These are phyloP conservation scores for Trinorchestia longiramus DNA, from an alignment of 1,140 invertebrate species.

Conservation along the genomic window DNA sequence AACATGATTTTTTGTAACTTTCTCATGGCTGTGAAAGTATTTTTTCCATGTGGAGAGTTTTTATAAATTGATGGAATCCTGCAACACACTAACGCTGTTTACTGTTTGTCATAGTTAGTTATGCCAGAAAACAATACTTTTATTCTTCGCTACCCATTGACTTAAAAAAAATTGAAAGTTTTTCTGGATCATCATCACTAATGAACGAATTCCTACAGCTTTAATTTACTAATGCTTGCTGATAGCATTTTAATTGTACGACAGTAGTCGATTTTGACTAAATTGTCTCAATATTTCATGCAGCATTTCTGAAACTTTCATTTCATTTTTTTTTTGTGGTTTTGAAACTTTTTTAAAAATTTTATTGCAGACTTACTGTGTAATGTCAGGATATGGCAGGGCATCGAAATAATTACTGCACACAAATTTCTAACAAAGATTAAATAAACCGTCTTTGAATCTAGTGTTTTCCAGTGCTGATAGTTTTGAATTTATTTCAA, in stretches of 20 bases:
- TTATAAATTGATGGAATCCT: neutral
- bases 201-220: neutral
- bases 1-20: neutral
- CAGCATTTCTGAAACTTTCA: neutral
- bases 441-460: neutral
- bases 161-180: neutral
- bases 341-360: neutral
- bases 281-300: neutral
- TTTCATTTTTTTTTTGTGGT: neutral
- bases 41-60: neutral
- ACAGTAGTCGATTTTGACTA: neutral
- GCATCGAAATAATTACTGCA: too few relatives aligned
- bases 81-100: too few relatives aligned
- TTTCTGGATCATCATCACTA: neutral
- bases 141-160: neutral
- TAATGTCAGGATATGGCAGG: too few relatives aligned
- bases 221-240: neutral
- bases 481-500: neutral
- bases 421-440: neutral
- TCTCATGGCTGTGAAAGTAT: neutral
- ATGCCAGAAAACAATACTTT: neutral
- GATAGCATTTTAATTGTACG: neutral
- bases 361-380: too few relatives aligned
- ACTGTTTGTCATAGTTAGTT: neutral
- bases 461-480: neutral